Evolutionary conservation across 2,113 vertebrate species (phyloP).

Genomic region (Carettochelys insculpta): DNA sequence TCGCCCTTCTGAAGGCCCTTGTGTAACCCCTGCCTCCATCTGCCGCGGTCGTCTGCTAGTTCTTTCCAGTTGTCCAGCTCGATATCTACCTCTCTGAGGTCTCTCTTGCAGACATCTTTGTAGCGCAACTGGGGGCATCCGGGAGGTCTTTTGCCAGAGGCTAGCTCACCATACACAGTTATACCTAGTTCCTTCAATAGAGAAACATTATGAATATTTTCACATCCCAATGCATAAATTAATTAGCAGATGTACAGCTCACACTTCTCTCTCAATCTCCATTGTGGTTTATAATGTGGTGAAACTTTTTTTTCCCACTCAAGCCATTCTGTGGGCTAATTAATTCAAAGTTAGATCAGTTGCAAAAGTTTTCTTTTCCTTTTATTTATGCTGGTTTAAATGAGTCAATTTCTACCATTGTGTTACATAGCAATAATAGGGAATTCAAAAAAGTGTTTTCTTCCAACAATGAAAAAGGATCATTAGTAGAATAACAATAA

Average conservation of each 20-base stretch:
- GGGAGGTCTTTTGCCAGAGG: too few species aligned
- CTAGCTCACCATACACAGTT: too few species aligned
- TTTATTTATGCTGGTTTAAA: conserved; percentile 5
- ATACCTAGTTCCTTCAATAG: conserved; percentile 3
- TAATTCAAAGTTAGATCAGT: not conserved
- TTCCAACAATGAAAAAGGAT: not conserved
- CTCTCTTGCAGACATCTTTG: too few species aligned
- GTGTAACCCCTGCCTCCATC: too few species aligned
- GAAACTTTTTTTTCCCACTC: conserved; percentile 5
- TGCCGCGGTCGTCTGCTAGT: too few species aligned
- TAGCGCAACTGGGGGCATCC: too few species aligned
- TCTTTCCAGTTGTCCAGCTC: too few species aligned
- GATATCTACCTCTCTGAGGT: too few species aligned
- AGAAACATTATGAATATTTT: conserved; percentile 27
- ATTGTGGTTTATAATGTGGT: not conserved
- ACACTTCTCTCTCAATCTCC: conserved; percentile 26
- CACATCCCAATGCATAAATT: conserved; percentile 28
- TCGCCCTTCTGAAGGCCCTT: too few species aligned
- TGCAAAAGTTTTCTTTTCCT: not conserved
- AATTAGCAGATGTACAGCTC: conserved; percentile 27
- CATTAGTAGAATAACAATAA: not conserved
- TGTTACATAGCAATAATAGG: not conserved
- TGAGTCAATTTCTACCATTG: not conserved
- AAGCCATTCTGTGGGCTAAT: conserved; percentile 17
- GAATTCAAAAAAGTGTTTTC: not conserved